phyloP scores from a whole-genome alignment of 2,797 vertebrate species.

The Antennarius maculatus region DNA sequence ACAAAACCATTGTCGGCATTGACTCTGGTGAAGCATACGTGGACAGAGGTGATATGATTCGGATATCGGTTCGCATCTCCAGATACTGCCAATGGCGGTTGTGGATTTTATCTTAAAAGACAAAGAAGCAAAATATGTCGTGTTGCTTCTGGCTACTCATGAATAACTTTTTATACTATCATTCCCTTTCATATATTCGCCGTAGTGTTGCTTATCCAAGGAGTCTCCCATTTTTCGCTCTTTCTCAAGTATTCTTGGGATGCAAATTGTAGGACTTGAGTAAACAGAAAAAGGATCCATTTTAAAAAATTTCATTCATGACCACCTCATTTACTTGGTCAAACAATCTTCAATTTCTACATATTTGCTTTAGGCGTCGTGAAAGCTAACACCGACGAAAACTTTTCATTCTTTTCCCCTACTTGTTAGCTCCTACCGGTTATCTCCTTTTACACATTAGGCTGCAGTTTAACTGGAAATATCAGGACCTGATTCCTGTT shows the following conservation, averaged over 20 bases:
- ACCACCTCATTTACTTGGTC: conserved; percentile 41
- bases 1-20: background rate
- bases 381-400: conserved; percentile 1
- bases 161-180: conserved; percentile 27
- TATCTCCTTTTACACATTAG: no score
- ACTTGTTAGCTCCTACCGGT: background rate
- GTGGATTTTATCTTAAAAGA: conserved; percentile 24
- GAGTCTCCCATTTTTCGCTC: conserved; percentile 33
- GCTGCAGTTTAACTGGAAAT: background rate
- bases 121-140: conserved; percentile 42
- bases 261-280: conserved; percentile 19
- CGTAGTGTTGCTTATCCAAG: background rate
- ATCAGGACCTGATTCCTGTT: no score
- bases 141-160: conserved; percentile 31
- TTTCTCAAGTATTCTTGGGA: conserved; percentile 11
- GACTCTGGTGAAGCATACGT: no score
- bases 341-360: conserved; percentile 33
- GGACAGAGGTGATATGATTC: background rate
- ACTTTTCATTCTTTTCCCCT: background rate
- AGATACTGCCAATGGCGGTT: background rate
- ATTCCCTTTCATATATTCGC: conserved; percentile 40
- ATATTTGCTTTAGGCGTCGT: conserved; percentile 49
- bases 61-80: background rate
- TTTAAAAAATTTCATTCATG: conserved; percentile 1
- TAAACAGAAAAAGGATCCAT: conserved; percentile 39